Conservation (phyloP, 2,113 vertebrate species). For the Heliornis fulica region DNA sequence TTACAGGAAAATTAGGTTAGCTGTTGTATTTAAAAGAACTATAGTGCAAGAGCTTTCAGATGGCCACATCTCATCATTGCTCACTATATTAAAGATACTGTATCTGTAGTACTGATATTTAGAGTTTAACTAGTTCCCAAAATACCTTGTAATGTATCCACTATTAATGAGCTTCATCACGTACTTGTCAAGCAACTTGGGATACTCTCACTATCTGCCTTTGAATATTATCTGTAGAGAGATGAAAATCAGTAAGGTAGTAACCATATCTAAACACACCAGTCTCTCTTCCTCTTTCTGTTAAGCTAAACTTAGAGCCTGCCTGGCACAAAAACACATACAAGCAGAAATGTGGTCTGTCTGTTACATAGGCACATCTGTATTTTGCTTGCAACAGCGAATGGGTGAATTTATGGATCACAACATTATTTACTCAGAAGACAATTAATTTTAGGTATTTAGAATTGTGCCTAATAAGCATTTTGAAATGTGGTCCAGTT, state of each 20-base stretch:
- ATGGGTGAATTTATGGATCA: neutral
- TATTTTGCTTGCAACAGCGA: neutral
- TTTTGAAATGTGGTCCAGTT: neutral
- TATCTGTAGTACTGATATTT: neutral
- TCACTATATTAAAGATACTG: neutral
- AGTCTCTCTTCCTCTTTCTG: slow-evolving; percentile 19
- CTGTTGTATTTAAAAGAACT: neutral
- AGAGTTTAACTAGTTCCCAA: neutral
- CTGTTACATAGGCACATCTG: neutral
- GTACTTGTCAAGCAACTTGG: neutral
- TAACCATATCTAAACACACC: neutral
- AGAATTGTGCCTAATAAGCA: neutral
- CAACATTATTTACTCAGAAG: neutral
- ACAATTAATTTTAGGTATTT: neutral
- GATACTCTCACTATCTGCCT: neutral
- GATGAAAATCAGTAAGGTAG: neutral
- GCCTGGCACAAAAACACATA: neutral
- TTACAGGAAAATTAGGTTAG: neutral
- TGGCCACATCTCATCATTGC: neutral
- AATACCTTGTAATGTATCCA: neutral
- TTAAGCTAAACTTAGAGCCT: neutral
- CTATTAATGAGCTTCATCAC: neutral
- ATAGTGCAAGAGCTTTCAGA: neutral
- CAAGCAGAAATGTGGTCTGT: neutral
- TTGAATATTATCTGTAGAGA: neutral